Evolutionary conservation across 2,113 vertebrate genomes (phyloP).

Genomic region (Hippoglossus stenolepis): DNA sequence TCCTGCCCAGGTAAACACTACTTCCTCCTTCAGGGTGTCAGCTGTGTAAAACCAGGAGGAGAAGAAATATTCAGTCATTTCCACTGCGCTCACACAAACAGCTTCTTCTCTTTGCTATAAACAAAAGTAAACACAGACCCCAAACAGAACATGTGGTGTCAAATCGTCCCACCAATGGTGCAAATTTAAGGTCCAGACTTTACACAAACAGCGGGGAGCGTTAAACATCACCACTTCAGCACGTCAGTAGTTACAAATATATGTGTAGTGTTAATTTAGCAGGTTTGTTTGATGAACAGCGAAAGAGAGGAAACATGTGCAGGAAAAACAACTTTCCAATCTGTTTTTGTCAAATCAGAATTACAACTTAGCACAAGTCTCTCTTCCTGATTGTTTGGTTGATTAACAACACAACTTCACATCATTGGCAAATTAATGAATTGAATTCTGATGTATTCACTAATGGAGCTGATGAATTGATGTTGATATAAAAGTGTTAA

Average conservation of each 20-base stretch:
- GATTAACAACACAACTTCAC: not conserved
- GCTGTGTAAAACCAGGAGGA: conserved; percentile 12
- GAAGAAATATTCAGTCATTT: conserved; percentile 47
- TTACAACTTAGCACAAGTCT: too few species aligned
- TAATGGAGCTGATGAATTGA: too few species aligned
- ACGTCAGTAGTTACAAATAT: not conserved
- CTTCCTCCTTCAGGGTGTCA: conserved; percentile 32
- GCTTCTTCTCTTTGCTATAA: conserved; percentile 40
- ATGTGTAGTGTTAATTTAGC: conserved; percentile 2
- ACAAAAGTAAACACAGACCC: conserved; percentile 57
- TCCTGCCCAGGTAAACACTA: conserved; percentile 62
- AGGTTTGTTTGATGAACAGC: not conserved
- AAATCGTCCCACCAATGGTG: conserved; percentile 35
- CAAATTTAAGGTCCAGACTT: conserved; percentile 30
- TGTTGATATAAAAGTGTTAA: too few species aligned
- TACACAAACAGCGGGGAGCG: conserved; percentile 7
- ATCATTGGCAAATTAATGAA: not conserved
- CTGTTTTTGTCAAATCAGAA: not conserved
- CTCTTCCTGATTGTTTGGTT: not conserved
- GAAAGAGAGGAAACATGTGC: not conserved
- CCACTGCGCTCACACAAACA: conserved; percentile 34
- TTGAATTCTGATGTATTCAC: not conserved
- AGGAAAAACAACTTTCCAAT: not conserved
- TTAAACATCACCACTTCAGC: conserved; percentile 2
- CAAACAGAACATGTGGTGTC: conserved; percentile 17